A percentile compares a stretch with the other conserved stretches of the same genome.
Conservation (phyloP, 2,113 vertebrate genomes). For the Casuarius casuarius region DNA sequence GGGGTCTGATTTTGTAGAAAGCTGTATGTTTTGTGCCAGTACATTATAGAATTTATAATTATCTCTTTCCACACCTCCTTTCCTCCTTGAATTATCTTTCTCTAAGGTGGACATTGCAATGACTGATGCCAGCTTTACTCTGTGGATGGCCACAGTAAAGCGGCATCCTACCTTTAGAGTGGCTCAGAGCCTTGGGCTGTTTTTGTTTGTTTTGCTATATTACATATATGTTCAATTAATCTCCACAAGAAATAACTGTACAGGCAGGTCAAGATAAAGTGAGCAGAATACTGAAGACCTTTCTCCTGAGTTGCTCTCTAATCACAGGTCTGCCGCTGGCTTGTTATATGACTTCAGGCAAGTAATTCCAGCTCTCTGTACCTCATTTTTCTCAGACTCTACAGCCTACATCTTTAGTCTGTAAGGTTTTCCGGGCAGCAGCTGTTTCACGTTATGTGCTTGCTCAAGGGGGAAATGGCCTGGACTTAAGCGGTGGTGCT, state of each 20-base stretch:
- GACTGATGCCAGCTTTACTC: background rate
- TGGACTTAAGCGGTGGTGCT: background rate
- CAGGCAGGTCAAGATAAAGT: background rate
- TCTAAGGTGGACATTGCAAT: background rate
- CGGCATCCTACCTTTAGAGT: background rate
- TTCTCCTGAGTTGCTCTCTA: background rate
- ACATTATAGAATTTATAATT: fast-evolving
- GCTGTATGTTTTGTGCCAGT: background rate
- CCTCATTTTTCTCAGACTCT: slow-evolving; percentile 4
- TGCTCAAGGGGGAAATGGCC: background rate
- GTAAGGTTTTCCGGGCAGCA: slow-evolving; percentile 7
- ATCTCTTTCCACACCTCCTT: background rate
- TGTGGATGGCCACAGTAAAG: background rate
- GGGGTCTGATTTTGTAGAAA: background rate
- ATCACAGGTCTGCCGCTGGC: slow-evolving; percentile 8
- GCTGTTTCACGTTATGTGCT: background rate
- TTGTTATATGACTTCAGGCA: background rate
- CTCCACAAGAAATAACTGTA: background rate
- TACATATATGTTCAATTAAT: background rate
- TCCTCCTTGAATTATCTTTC: background rate
- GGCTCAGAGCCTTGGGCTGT: background rate
- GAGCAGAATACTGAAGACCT: background rate
- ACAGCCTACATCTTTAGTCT: background rate
- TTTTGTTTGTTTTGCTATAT: background rate
- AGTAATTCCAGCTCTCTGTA: slow-evolving; percentile 11